These are phyloP conservation scores for Epinotia bilunana DNA, from an alignment of 2,888 invertebrate genomes.

Conservation along the genomic window DNA sequence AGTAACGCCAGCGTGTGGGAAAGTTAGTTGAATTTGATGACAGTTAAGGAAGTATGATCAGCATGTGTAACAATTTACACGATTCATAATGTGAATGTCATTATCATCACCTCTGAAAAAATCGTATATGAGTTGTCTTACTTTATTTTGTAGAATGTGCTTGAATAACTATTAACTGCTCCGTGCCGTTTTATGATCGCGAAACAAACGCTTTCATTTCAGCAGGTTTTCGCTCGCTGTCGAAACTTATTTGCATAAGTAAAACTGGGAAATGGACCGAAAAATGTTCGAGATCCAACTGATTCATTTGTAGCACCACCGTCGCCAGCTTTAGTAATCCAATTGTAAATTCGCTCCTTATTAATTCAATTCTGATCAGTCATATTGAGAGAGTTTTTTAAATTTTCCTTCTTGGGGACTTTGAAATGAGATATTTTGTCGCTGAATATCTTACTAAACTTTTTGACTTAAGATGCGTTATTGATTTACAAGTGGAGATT, in stretches of 20 bases:
- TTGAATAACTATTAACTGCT: conserved; percentile 43
- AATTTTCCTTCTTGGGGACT: conserved; percentile 36
- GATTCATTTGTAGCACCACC: conserved; percentile 52
- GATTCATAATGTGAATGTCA: too few relatives aligned
- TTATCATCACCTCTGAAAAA: too few relatives aligned
- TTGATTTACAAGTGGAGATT: not conserved
- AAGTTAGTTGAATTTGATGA: too few relatives aligned
- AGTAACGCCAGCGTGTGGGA: too few relatives aligned
- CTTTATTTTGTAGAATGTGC: too few relatives aligned
- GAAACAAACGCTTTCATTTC: conserved; percentile 75
- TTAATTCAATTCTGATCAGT: conserved; percentile 50
- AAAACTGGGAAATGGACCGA: conserved; percentile 75
- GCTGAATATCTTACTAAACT: conserved; percentile 12
- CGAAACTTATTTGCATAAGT: conserved; percentile 80
- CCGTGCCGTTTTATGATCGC: conserved; percentile 52
- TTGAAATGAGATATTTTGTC: conserved; percentile 21
- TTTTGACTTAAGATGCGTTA: not conserved
- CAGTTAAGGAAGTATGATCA: too few relatives aligned
- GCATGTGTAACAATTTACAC: too few relatives aligned
- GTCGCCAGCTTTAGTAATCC: conserved; percentile 47
- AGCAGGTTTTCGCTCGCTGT: conserved; percentile 68
- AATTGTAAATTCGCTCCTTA: conserved; percentile 51
- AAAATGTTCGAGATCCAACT: conserved; percentile 63
- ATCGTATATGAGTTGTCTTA: too few relatives aligned
- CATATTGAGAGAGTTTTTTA: conserved; percentile 34